Percentiles rank a stretch among this genome's conserved stretches.
phyloP scores from a whole-genome alignment of 2,888 invertebrate genomes.

The Perizoma affinitatum region DNA sequence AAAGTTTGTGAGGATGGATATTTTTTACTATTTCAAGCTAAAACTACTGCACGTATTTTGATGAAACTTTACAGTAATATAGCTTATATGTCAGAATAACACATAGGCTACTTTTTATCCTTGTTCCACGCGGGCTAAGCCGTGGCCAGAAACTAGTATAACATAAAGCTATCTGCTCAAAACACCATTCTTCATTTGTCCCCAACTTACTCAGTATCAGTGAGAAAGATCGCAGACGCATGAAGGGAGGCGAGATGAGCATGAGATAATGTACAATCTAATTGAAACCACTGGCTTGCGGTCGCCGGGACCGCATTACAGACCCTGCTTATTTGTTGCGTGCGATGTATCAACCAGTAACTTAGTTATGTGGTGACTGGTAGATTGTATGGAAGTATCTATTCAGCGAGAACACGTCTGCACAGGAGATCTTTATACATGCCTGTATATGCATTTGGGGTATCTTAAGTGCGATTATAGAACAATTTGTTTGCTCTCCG shows the following conservation, averaged over 20 bases:
- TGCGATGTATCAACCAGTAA: conserved; percentile 24
- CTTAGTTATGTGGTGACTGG: conserved; percentile 16
- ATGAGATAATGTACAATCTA: conserved; percentile 33
- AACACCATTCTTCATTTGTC: conserved; percentile 33
- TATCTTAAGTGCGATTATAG: too few relatives aligned
- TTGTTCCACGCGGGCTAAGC: too few relatives aligned
- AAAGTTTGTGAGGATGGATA: too few relatives aligned
- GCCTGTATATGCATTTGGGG: too few relatives aligned
- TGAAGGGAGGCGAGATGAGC: conserved; percentile 18
- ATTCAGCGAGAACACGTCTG: background rate
- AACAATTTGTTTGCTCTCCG: too few relatives aligned
- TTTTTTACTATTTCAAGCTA: too few relatives aligned
- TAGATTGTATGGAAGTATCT: background rate
- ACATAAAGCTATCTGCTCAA: conserved; percentile 9
- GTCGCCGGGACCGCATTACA: conserved; percentile 31
- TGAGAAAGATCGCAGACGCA: conserved; percentile 56
- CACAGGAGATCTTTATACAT: background rate
- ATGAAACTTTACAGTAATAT: too few relatives aligned
- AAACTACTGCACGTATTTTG: too few relatives aligned
- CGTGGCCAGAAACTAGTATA: background rate
- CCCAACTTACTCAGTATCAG: conserved; percentile 44
- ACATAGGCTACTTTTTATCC: too few relatives aligned
- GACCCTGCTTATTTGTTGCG: conserved; percentile 21
- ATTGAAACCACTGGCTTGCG: conserved; percentile 39
- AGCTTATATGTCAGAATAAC: too few relatives aligned